Evolutionary conservation across 1,140 invertebrate species (phyloP), one percentile per base, ranked within the genome.

Genomic region (Caenorhabditis brenneri): DNA sequence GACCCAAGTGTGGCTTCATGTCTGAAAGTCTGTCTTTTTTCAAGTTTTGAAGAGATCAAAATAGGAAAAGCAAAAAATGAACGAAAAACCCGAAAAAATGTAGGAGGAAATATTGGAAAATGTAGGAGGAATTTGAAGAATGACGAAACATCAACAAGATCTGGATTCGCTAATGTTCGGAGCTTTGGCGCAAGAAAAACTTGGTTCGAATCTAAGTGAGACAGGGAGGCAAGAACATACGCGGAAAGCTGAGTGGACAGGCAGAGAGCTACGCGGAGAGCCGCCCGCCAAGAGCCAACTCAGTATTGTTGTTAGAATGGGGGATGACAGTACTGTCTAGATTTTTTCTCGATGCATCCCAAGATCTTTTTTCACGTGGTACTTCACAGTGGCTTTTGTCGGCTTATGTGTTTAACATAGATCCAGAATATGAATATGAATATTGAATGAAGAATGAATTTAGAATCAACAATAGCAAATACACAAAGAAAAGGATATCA

Each of bases 81-180:
- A 42, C 33, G 31, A 24, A 27, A 24, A 19, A 65, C 0, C 19
- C 7, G 22, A 39, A 74, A 74, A 42, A 74, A 3, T n/a, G 33
- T 42, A 74, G 36, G 31, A 10, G 19, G 16, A 39, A 10, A n/a
- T n/a, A n/a, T n/a, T n/a, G 22, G 31, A 27, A n/a, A 36, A 12
- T 19, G 65, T 24, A 36, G 65, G 36, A 74, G 36, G 36, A 42
- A 74, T 74, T 74, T 74, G 65, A 74, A 74, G 36, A 22, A 74
- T 74, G 65, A 42, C 65, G 36, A 74, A 42, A 74, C 65, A 74
- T 74, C 65, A 74, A 39, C n/a, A 74, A 42, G 36, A 74, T 74
- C 65, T 74, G 65, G 65, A 74, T 74, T 74, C 16, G 65, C 65
- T 74, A 74, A 74, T 74, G 65, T 74, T 74, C 65, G 65, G 65